Percentiles rank a stretch among this genome's conserved stretches.
Evolutionary conservation across 2,113 vertebrate species (phyloP).

Genomic region (Odobenus rosmarus): DNA sequence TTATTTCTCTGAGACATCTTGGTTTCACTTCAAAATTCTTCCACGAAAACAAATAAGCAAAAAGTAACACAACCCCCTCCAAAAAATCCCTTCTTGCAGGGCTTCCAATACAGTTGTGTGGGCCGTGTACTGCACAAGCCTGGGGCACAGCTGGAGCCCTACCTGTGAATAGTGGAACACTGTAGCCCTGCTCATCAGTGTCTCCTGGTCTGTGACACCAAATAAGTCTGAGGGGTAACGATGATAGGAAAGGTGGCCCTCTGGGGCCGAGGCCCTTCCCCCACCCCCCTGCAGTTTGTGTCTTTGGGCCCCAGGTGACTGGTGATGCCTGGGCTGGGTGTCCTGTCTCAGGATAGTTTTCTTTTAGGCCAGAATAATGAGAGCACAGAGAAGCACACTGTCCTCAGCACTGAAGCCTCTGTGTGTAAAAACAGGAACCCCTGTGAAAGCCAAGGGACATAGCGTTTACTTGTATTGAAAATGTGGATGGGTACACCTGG

Average conservation of each 20-base stretch:
- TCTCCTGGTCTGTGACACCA: not conserved
- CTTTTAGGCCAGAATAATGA: not conserved
- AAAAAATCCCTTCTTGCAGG: not conserved
- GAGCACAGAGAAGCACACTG: not conserved
- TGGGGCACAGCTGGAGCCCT: not conserved
- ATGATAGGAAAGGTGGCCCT: no score
- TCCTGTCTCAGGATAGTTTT: not conserved
- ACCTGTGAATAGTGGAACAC: rapidly evolving
- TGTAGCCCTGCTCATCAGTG: rapidly evolving
- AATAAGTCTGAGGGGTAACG: not conserved
- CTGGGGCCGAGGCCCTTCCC: no score
- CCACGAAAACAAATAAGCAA: not conserved
- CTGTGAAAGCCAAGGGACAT: not conserved
- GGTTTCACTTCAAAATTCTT: not conserved
- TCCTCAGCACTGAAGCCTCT: not conserved
- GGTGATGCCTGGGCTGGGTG: not conserved
- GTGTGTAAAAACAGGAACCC: not conserved
- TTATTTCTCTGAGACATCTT: not conserved
- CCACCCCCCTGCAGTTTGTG: not conserved
- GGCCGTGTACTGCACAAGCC: not conserved
- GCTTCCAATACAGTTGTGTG: rapidly evolving
- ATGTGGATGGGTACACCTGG: not conserved
- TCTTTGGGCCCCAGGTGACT: not conserved
- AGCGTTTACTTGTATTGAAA: not conserved
- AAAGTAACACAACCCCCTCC: not conserved